Base-by-base conservation (phyloP, 2,113 vertebrate genomes). In the Benthochromis sp. region DNA sequence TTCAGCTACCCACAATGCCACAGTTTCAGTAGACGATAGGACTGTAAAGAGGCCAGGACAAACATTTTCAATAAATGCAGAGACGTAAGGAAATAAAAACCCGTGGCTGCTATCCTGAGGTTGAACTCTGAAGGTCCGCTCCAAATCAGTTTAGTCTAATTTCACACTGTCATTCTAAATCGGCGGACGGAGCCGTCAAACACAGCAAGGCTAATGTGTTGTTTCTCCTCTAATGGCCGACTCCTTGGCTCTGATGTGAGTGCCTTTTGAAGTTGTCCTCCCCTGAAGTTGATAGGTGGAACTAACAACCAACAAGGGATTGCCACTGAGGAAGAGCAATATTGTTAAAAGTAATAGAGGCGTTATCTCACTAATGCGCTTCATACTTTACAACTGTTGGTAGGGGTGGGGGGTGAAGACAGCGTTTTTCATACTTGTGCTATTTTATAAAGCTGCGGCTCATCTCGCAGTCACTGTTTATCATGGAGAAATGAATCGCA, bases 301-400 rank as follows among this genome's bases (percentile, higher is more conserved):
- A 93, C 93, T 91, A 93, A 93, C 87, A 92, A 81, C 83, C 90
- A 82, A 53, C 85, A 88, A 84, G 14, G 31, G 38, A 83, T 87
- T 38, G 87, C 90, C 29, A 61, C 84, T 12, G 40, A 86, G 50
- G 85, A 92, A 87, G 71, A 31, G 88, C 84, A 82, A 90, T 90
- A 88, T 87, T 84, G 92, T 93, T 92, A 86, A 92, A 87, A 93
- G 92, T 92, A 93, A 92, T 90, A 91, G 93, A 93, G 90, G 91
- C 43, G 86, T 94, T 95, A 92, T 92, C 89, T 88, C 90, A 38
- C 84, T 94, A 90, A 94, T 94, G 91, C 85, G 27, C 88, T 89
- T 88, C 86, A 89, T 85, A 90, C 87, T 91, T 91, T 94, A 94
- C 86, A 78, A 86, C 63, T n/a, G 6, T 83, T 59, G 50, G 81